These are phyloP conservation scores for Orientallactaga sibirica DNA, from an alignment of 2,797 vertebrate species.

Conservation along the genomic window DNA sequence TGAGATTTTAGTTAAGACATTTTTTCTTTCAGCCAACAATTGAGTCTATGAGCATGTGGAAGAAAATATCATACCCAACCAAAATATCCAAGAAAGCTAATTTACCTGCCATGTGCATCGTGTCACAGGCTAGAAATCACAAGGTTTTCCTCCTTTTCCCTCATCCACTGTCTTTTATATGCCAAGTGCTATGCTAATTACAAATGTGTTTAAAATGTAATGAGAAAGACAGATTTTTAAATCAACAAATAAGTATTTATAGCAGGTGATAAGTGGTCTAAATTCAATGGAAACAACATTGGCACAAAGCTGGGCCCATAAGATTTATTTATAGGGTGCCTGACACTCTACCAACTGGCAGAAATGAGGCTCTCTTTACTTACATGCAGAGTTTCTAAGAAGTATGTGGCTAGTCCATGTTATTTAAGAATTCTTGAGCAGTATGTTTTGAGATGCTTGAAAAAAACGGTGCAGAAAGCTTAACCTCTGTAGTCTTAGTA, in stretches of 20 bases:
- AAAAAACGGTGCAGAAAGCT: background rate
- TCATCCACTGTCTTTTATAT: no score
- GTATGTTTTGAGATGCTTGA: background rate
- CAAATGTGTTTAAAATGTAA: background rate
- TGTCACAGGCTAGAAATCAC: background rate
- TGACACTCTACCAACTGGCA: background rate
- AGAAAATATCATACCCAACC: background rate
- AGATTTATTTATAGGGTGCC: background rate
- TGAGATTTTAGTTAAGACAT: background rate
- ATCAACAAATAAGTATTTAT: background rate
- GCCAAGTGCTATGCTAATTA: background rate
- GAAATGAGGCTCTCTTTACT: background rate
- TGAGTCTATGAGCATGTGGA: background rate
- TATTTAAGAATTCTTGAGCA: background rate
- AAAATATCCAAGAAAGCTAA: background rate
- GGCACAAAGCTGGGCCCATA: background rate
- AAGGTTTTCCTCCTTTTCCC: background rate
- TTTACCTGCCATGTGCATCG: background rate
- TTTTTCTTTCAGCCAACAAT: background rate
- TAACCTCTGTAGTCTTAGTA: background rate
- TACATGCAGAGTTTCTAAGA: background rate
- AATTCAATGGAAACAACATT: background rate
- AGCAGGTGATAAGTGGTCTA: background rate
- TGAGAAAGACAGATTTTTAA: background rate
- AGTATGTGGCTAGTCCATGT: background rate